phyloP scores from a whole-genome alignment of 2,797 vertebrate species.

The Sebastes umbrosus region DNA sequence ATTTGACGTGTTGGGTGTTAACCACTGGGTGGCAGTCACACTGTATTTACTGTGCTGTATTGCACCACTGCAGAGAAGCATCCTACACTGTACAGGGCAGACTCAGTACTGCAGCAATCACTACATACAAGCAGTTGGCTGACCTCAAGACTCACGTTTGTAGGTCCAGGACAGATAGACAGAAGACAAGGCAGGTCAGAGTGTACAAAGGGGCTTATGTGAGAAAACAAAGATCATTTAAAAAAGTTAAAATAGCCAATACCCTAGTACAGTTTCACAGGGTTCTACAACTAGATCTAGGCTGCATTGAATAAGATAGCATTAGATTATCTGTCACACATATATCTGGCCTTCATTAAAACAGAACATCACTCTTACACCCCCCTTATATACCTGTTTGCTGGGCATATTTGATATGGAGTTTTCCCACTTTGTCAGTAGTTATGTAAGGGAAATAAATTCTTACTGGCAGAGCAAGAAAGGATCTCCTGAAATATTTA shows the following conservation, averaged over 20 bases:
- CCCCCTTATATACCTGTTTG: background rate
- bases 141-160: slow-evolving; percentile 27
- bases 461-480: background rate
- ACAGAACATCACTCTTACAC: background rate
- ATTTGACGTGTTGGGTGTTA: background rate
- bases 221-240: background rate
- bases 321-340: background rate
- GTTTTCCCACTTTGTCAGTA: background rate
- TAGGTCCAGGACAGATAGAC: background rate
- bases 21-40: slow-evolving; percentile 63
- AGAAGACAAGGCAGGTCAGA: slow-evolving; percentile 1
- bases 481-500: background rate
- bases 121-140: slow-evolving; percentile 23
- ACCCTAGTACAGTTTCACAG: background rate
- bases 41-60: slow-evolving; percentile 27
- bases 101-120: slow-evolving; percentile 46
- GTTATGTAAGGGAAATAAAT: background rate
- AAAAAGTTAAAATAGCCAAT: background rate
- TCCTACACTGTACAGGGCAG: slow-evolving; percentile 18
- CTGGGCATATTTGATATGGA: background rate
- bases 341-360: slow-evolving; percentile 1
- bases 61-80: slow-evolving; percentile 57
- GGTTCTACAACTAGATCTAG: background rate
- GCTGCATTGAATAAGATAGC: background rate
- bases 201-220: background rate